phyloP scores from a whole-genome alignment of 2,113 vertebrate genomes.

The Rhinolophus sinicus region DNA sequence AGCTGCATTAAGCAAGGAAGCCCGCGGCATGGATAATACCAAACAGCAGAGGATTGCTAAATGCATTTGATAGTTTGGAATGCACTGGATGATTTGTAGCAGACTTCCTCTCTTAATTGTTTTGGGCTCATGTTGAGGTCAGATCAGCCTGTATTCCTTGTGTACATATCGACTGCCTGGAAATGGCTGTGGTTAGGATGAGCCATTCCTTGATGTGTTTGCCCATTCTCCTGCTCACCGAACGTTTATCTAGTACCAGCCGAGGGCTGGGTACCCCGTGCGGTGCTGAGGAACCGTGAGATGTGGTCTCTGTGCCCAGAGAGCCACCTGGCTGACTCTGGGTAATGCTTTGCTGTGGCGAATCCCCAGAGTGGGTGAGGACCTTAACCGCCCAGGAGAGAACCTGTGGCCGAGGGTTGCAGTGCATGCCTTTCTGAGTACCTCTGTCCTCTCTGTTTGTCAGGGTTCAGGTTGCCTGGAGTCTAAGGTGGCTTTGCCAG shows the following conservation, averaged over 20 bases:
- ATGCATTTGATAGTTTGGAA: not conserved
- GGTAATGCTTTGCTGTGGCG: not conserved
- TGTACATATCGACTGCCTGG: not conserved
- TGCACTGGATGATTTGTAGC: not conserved
- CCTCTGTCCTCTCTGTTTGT: not conserved
- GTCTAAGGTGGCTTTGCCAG: not conserved
- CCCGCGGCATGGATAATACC: not conserved
- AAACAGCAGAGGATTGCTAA: not conserved
- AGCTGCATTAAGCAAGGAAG: not conserved
- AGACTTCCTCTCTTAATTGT: conserved; percentile 5
- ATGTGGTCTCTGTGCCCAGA: not conserved
- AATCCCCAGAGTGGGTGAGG: not conserved
- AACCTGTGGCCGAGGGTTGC: not conserved
- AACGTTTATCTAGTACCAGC: not conserved
- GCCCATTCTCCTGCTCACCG: not conserved
- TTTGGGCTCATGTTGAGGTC: conserved; percentile 41
- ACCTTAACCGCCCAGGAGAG: not conserved
- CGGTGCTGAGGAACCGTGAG: fast-evolving
- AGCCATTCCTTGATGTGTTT: not conserved
- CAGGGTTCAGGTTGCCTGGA: not conserved
- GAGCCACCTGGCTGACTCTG: not conserved
- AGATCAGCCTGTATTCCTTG: not conserved
- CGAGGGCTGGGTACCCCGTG: fast-evolving
- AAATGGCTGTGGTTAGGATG: not conserved
- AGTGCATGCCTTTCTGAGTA: not conserved